Evolutionary conservation across 2,797 vertebrate species (phyloP).

Genomic region (Oceanodroma leucorhoa): DNA sequence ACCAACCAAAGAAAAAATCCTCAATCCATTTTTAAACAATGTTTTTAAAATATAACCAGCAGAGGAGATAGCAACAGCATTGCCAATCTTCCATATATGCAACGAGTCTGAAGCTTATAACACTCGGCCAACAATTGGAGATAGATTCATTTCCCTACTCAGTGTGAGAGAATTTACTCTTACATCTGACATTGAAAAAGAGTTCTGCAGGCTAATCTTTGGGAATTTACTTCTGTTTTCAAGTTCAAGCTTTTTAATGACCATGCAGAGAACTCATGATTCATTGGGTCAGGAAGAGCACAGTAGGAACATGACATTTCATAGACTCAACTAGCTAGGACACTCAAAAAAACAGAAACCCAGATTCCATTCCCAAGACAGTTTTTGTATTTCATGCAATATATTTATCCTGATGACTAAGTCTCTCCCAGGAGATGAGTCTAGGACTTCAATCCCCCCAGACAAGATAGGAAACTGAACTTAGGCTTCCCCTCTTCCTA

Average conservation of each 20-base stretch:
- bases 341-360: neutral
- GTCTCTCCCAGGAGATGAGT: neutral
- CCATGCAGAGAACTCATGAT: neutral
- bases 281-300: neutral
- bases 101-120: neutral
- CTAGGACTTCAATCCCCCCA: neutral
- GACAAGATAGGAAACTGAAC: neutral
- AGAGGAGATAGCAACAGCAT: neutral
- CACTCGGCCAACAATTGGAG: neutral
- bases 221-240: neutral
- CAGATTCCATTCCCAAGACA: neutral
- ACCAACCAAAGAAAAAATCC: neutral
- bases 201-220: neutral
- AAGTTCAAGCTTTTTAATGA: neutral
- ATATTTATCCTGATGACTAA: neutral
- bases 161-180: neutral
- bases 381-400: neutral
- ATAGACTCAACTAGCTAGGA: neutral
- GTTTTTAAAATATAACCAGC: neutral
- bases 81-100: neutral
- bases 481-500: neutral
- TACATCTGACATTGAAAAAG: neutral
- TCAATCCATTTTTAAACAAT: neutral
- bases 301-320: neutral
- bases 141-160: neutral